Conservation (phyloP, 2,113 vertebrate genomes). For the Cyanoliseus patagonus region DNA sequence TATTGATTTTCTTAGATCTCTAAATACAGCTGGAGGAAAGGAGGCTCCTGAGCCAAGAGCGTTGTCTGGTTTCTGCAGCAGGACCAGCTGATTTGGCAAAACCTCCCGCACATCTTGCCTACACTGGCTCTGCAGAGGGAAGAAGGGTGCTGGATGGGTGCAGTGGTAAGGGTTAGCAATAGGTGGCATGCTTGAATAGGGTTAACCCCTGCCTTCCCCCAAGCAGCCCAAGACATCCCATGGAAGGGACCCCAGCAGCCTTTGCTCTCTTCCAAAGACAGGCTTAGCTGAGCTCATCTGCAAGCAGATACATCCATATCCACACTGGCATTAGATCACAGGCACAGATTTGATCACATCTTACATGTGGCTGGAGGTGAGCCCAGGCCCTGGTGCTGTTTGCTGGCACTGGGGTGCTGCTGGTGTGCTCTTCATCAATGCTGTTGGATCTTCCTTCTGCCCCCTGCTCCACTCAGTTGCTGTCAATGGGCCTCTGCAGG, state of each 20-base stretch:
- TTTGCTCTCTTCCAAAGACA: background rate
- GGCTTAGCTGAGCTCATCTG: background rate
- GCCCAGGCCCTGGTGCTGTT: background rate
- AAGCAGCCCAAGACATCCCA: background rate
- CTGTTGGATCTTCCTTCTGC: background rate
- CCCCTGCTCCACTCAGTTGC: rapidly evolving
- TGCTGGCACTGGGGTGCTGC: background rate
- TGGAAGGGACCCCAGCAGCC: background rate
- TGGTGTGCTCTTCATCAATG: background rate
- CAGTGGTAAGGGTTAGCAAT: background rate
- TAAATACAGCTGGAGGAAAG: background rate
- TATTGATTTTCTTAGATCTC: background rate
- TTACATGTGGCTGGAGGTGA: background rate
- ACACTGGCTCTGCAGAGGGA: background rate
- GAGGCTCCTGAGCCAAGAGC: background rate
- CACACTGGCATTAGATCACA: background rate
- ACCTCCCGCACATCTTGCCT: rapidly evolving
- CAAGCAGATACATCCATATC: background rate
- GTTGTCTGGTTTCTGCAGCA: background rate
- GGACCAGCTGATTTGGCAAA: background rate
- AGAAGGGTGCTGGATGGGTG: background rate
- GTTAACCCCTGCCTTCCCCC: background rate
- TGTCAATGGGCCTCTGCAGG: background rate
- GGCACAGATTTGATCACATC: background rate
- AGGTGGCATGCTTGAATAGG: background rate